Evolutionary conservation across 2,113 vertebrate genomes (phyloP).

Genomic region (Apteryx mantelli): DNA sequence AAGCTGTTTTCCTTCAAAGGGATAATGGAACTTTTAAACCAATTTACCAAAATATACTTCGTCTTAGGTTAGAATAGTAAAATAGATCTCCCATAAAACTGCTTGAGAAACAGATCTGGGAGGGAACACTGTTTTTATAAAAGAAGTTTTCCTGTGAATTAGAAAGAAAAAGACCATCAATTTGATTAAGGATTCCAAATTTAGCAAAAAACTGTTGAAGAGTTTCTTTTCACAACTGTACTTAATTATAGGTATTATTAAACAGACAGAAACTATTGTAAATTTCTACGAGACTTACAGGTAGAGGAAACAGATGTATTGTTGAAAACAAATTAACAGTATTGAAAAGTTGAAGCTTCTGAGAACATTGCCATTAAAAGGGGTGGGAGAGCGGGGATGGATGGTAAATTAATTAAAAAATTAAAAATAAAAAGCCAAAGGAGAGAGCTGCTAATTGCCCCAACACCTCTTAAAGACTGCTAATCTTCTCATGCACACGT

Average conservation of each 20-base stretch:
- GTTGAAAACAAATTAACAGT: background rate
- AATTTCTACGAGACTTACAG: background rate
- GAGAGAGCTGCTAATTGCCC: background rate
- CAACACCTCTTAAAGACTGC: background rate
- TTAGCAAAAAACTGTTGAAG: background rate
- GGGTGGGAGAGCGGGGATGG: fast-evolving
- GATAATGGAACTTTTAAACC: background rate
- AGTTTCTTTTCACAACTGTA: background rate
- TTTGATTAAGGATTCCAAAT: background rate
- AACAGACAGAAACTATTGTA: background rate
- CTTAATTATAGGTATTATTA: background rate
- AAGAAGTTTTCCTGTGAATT: background rate
- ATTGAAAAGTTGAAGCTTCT: background rate
- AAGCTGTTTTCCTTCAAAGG: background rate
- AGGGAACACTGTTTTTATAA: background rate
- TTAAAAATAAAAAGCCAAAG: background rate
- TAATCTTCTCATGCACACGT: background rate
- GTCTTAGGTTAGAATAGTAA: background rate
- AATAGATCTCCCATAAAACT: background rate
- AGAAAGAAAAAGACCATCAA: background rate
- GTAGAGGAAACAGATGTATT: background rate
- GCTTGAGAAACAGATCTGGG: background rate
- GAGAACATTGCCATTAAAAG: background rate
- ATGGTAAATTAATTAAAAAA: background rate
- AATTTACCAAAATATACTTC: background rate